Base-by-base conservation (phyloP, 2,888 invertebrate species). In the Archips crataeganus region DNA sequence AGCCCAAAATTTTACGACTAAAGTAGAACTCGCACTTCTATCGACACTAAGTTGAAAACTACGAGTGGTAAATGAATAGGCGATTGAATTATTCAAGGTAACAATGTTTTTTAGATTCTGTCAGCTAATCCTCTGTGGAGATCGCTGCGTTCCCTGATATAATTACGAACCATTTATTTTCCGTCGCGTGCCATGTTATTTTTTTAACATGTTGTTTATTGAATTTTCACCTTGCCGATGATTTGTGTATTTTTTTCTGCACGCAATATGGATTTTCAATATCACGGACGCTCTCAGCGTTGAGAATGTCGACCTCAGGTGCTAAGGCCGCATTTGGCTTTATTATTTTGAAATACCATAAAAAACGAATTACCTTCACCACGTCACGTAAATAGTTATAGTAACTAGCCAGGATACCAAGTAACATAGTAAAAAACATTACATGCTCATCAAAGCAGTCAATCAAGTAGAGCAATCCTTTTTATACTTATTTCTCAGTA, bases 81-180 rank as follows among this genome's bases (percentile, higher is more conserved):
- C 32, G 57, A 8, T 32, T 32, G 32, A 57, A 32, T 57, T 4
- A 32, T 15, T 54, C 23, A 23, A 54, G 23, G 23, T 32, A 57
- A 32, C 54, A 8, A 23, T 13, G 34, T 47, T 63, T 63, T 63
- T 47, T 71, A 67, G 60, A 61, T 54, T 54, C n/a, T 11, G 42
- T 23, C 9, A 13, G 15, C 36, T 65, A 42, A 72, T 45, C 36
- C 54, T 63, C 57, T 15, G 62, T 49, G 57, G 57, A 51, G 57
- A 73, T 63, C 49, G 62, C 57, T 60, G 57, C 36, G 61, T 63
- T 67, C 54, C 32, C 62, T 57, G 64, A 15, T 74, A 65, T 74
- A 69, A 74, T 74, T 65, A 65, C 69, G 60, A 64, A 23, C 74
- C 64, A 74, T 74, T 69, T 65, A 65, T 74, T 70, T 51, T 34